Conservation (phyloP, 1,140 invertebrate species). For the Pseudachorutes palmiensis region DNA sequence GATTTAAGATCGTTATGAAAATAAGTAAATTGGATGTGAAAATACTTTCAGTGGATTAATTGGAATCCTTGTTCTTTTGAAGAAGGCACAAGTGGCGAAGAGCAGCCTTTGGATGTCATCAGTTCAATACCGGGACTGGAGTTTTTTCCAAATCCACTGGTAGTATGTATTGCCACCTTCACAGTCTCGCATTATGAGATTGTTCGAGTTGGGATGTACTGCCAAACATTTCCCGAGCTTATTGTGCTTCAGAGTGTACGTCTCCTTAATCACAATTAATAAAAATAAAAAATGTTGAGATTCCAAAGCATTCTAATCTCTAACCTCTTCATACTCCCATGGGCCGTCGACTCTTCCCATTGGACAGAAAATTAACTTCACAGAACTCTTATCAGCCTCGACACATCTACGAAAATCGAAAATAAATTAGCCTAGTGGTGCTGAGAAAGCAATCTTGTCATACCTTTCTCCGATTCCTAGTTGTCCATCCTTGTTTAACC, state of each 20-base stretch:
- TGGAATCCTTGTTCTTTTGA: too few relatives aligned
- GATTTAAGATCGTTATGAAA: too few relatives aligned
- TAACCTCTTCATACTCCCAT: constrained; percentile 74
- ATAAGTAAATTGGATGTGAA: too few relatives aligned
- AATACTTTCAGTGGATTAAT: too few relatives aligned
- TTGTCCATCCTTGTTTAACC: constrained; percentile 89
- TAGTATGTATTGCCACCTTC: constrained; percentile 77
- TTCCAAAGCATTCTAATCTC: constrained; percentile 11
- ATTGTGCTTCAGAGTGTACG: constrained; percentile 66
- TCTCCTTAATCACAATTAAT: constrained; percentile 47
- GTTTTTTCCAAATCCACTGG: constrained; percentile 74
- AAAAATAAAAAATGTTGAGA: background rate
- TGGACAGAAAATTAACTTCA: constrained; percentile 80
- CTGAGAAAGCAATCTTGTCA: too few relatives aligned
- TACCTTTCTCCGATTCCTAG: constrained; percentile 75
- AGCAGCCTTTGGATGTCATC: too few relatives aligned
- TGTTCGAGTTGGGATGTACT: constrained; percentile 69
- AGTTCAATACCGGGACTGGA: constrained; percentile 57
- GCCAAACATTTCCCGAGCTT: constrained; percentile 75
- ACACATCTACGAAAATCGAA: too few relatives aligned
- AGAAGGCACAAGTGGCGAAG: too few relatives aligned
- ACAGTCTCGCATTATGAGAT: constrained; percentile 67
- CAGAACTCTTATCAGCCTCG: constrained; percentile 71
- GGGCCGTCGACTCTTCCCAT: constrained; percentile 86
- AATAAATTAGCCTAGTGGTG: too few relatives aligned